phyloP scores from a whole-genome alignment of 2,888 invertebrate species.

The Elysia crispata region DNA sequence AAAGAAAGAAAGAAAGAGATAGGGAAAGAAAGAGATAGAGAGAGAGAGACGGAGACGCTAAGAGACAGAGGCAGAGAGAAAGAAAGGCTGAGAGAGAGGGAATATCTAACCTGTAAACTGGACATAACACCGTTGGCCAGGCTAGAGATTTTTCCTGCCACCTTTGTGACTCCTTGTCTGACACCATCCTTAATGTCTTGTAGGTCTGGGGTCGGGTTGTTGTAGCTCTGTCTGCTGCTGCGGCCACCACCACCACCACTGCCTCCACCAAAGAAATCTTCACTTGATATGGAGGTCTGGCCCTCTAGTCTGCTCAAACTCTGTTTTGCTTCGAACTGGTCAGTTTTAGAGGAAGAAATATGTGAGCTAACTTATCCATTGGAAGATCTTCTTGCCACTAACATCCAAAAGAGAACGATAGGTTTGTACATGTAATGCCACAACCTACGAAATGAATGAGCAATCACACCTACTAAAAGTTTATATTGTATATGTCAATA shows the following conservation, averaged over 20 bases:
- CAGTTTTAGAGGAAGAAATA: neutral
- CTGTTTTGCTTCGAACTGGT: slow-evolving; percentile 77
- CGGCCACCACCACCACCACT: slow-evolving; percentile 78
- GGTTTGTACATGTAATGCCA: too few relatives aligned
- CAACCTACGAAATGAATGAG: too few relatives aligned
- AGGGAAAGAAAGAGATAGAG: neutral
- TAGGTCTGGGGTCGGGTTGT: slow-evolving; percentile 83
- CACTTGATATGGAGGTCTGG: slow-evolving; percentile 95
- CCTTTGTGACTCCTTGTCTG: slow-evolving; percentile 96
- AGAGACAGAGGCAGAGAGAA: neutral
- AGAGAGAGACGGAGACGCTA: too few relatives aligned
- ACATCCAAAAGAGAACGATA: too few relatives aligned
- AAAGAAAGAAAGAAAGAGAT: neutral
- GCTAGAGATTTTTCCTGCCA: slow-evolving; percentile 96
- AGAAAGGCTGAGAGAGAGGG: neutral
- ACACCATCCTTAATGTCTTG: slow-evolving; percentile 98
- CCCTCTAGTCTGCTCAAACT: slow-evolving; percentile 91
- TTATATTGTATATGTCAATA: too few relatives aligned
- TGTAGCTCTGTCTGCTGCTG: slow-evolving; percentile 49
- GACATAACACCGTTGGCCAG: slow-evolving; percentile 96
- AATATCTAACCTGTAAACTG: slow-evolving; percentile 87
- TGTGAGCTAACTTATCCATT: too few relatives aligned
- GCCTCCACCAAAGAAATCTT: slow-evolving; percentile 90
- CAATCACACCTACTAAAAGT: too few relatives aligned
- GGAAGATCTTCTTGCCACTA: too few relatives aligned